Evolutionary conservation across 1,140 invertebrate genomes (phyloP).

Genomic region (Drosophila sproati): DNA sequence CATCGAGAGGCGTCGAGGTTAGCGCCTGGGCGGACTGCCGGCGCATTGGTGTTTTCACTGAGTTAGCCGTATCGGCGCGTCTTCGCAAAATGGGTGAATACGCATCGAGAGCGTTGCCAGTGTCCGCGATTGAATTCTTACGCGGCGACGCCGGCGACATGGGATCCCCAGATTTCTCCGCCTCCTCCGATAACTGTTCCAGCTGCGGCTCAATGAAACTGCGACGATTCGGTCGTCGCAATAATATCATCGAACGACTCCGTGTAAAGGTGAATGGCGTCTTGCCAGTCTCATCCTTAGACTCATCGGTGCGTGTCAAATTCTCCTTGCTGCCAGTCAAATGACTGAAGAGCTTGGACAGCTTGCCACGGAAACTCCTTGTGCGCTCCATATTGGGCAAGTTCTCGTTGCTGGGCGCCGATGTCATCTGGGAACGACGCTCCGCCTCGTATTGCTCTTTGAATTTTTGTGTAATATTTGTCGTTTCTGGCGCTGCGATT

Average conservation of each 20-base stretch:
- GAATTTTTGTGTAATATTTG: conserved; percentile 60
- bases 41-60: conserved; percentile 49
- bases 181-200: conserved; percentile 80
- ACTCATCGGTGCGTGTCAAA: conserved; percentile 47
- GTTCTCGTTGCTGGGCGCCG: conserved; percentile 39
- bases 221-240: conserved; percentile 71
- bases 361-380: conserved; percentile 75
- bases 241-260: conserved; percentile 80
- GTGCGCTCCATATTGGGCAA: conserved; percentile 78
- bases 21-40: conserved; percentile 62
- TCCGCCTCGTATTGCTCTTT: conserved; percentile 57
- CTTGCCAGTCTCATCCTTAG: conserved; percentile 52
- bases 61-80: conserved; percentile 44
- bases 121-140: conserved; percentile 70
- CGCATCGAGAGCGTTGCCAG: conserved; percentile 9
- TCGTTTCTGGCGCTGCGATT: conserved; percentile 1
- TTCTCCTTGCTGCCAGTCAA: conserved; percentile 80
- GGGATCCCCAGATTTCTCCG: conserved; percentile 67
- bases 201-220: conserved; percentile 80
- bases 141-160: conserved; percentile 69
- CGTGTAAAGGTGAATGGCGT: conserved; percentile 74
- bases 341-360: conserved; percentile 74
- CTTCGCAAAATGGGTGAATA: conserved; percentile 39
- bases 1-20: conserved; percentile 64
- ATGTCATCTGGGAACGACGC: conserved; percentile 18